Base-by-base conservation (phyloP, 2,888 invertebrate species). In the Pediacus dermestoides region DNA sequence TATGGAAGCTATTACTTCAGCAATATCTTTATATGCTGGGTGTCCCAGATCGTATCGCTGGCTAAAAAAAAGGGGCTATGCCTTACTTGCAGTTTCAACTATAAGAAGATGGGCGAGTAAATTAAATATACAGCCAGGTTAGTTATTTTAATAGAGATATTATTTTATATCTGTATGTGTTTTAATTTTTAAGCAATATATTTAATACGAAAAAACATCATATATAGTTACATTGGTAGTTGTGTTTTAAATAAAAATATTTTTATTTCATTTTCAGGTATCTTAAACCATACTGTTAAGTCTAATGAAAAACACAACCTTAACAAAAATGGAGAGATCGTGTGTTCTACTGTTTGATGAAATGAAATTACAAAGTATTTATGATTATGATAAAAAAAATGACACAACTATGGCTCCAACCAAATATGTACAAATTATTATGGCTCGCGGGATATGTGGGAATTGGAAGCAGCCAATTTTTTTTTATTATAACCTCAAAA, bases 101-200 rank as follows among this genome's bases (percentile, higher is more conserved):
- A 37, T 53, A 31, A 42, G 44, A 40, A 42, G 41, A 28, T 52
- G 53, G 52, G 36, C 39, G 16, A 10, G 36, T 26, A 53, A 53
- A 43, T 28, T 54, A 21, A 30, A 49, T 30, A 16, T 44, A 4
- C 27, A 45, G 23, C 46, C 47, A 39, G 46, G 50, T 36, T 30
- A 31, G 22, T 37, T 35, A 23, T 23, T 23, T n/a, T 23, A 23
- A 7, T 15, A 22, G n/a, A n/a, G n/a, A n/a, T n/a, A n/a, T n/a
- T n/a, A n/a, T n/a, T n/a, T n/a, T n/a, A n/a, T n/a, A n/a, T n/a
- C n/a, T n/a, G n/a, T n/a, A n/a, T n/a, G n/a, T n/a, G n/a, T n/a
- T n/a, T n/a, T n/a, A n/a, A n/a, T n/a, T n/a, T n/a, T n/a, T n/a
- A n/a, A n/a, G n/a, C n/a, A n/a, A n/a, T n/a, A n/a, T n/a, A n/a